A percentile compares a stretch with the other conserved stretches of the same genome.
phyloP scores from a whole-genome alignment of 2,888 invertebrate genomes.

The Gymnosoma rotundatum region DNA sequence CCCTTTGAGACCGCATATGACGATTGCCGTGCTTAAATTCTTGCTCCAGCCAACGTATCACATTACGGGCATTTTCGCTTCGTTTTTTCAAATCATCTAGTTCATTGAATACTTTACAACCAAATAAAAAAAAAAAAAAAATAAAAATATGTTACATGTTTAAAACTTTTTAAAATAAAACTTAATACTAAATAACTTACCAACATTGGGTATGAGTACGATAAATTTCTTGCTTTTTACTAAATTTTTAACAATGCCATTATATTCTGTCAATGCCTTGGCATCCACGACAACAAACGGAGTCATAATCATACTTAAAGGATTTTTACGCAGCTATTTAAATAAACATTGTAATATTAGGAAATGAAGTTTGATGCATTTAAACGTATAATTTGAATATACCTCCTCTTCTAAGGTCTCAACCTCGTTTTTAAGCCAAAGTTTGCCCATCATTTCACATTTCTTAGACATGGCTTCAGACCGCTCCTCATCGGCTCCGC shows the following conservation, averaged over 20 bases:
- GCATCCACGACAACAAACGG: slow-evolving; percentile 95
- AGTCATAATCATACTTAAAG: slow-evolving; percentile 84
- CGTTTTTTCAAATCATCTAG: slow-evolving; percentile 94
- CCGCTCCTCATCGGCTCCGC: slow-evolving; percentile 81
- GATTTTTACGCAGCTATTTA: slow-evolving; percentile 78
- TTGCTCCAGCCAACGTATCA: slow-evolving; percentile 95
- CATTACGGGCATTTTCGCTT: slow-evolving; percentile 92
- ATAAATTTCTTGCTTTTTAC: slow-evolving; percentile 92
- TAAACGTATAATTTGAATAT: neutral
- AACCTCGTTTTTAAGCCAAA: slow-evolving; percentile 95
- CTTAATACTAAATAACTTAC: slow-evolving; percentile 83
- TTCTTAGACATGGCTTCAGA: slow-evolving; percentile 80
- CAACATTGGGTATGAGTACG: slow-evolving; percentile 92
- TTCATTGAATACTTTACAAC: slow-evolving; percentile 90
- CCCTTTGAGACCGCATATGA: slow-evolving; percentile 92
- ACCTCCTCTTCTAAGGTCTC: slow-evolving; percentile 91
- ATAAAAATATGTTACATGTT: neutral
- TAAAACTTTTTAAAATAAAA: too few relatives aligned
- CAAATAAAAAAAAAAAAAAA: slow-evolving; percentile 17
- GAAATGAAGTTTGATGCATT: neutral
- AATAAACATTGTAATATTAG: slow-evolving; percentile 10
- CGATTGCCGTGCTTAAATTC: slow-evolving; percentile 94
- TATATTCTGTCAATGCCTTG: slow-evolving; percentile 89
- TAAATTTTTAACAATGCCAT: slow-evolving; percentile 90
- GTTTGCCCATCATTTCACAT: slow-evolving; percentile 89